Evolutionary conservation across 2,888 invertebrate genomes (phyloP), one percentile per base, ranked within the genome.

Genomic region (Eupithecia dodoneata): DNA sequence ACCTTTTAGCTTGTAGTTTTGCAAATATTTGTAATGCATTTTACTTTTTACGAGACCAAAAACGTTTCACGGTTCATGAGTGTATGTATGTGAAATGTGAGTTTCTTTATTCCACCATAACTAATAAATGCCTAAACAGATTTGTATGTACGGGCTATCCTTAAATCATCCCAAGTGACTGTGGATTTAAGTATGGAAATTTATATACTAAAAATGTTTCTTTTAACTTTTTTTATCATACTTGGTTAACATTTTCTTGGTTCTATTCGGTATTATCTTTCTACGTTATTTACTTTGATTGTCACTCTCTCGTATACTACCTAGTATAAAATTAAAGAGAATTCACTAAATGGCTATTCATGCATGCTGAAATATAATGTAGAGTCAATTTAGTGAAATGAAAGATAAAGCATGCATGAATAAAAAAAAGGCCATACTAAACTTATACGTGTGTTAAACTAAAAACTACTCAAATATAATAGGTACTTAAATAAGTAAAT

Each of bases 371-470:
- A 70, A 69, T 69, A 44, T 18, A 59, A 18, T 59, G 13, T 45
- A 45, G 41, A 47, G 47, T 47, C n/a, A 71, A 6, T 71, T 67
- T 73, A 55, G 67, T 47, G 42, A 72, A 59, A 52, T 49, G 7
- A 75, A 75, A 63, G 9, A 66, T 71, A 71, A n/a, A 52, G 41
- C 75, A 71, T 75, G 71, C 75, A 71, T 65, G 49, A 71, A 59
- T 30, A 52, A 66, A 66, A 70, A 47, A 12, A 30, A 45, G 47
- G 47, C 30, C 70, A 70, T 47, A 45, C 42, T 63, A 63, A 63
- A 63, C 63, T 30, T 63, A 12, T 30, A 66, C 15, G 42, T 42
- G 10, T 45, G 18, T 69, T 10, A 10, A 42, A 69, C n/a, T 69
- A 45, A 18, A 10, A 42, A 69, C n/a, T 69, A 45, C 45, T 70